Evolutionary conservation across 2,113 vertebrate genomes (phyloP).

Genomic region (Pterophyllum scalare): DNA sequence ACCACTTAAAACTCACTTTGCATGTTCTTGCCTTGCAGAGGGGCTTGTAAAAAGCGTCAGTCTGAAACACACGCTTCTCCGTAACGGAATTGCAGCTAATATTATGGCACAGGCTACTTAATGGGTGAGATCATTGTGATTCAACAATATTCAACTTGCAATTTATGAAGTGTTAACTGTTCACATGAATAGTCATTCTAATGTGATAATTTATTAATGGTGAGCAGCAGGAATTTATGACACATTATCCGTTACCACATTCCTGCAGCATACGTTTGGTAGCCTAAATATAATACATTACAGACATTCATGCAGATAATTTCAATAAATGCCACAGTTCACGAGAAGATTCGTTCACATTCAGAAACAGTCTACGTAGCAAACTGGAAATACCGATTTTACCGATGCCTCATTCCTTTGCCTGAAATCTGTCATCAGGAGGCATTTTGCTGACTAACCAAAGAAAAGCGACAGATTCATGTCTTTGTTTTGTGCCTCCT

Average conservation of each 20-base stretch:
- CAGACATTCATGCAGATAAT: neutral
- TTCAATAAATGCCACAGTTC: neutral
- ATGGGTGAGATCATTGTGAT: neutral
- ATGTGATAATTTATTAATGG: neutral
- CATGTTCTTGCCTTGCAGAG: neutral
- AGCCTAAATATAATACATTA: neutral
- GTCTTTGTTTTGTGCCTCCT: neutral
- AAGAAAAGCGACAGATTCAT: neutral
- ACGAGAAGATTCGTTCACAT: neutral
- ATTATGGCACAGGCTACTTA: neutral
- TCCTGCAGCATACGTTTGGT: neutral
- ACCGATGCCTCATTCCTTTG: neutral
- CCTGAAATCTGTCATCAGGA: neutral
- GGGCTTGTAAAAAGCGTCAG: neutral
- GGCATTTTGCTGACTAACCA: neutral
- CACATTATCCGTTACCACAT: neutral
- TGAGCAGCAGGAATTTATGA: neutral
- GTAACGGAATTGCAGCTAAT: neutral
- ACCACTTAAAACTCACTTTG: neutral
- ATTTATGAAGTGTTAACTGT: conserved; percentile 8
- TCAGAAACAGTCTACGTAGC: neutral
- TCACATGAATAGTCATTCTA: neutral
- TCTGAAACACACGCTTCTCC: neutral
- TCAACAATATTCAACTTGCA: neutral
- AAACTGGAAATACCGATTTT: neutral